Base-by-base conservation (phyloP, 2,888 invertebrate species). In the Orthosia cruda region DNA sequence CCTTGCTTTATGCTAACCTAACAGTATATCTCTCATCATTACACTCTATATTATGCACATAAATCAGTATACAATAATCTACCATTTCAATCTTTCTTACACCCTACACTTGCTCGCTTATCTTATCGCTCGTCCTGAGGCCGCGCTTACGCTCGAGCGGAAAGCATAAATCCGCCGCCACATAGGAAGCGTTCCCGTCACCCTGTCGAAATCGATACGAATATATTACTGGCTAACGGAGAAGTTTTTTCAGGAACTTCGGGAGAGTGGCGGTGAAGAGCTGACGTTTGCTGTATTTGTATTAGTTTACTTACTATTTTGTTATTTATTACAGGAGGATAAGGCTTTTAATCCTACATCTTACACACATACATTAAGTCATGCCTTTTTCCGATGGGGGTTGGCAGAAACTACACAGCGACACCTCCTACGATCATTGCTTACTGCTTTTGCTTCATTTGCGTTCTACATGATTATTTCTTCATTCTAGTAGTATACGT, bases 121-220 rank as follows among this genome's bases (percentile, higher is more conserved):
- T 20, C 12, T 20, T 15, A 61, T 59, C 73, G 75, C 82, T 23
- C 0, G 1, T 74, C 45, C 32, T 66, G 64, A 47, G 73, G 78
- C 87, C 72, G 18, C 74, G 68, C 75, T 15, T 59, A 64, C 61
- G 57, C 62, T 70, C 55, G 50, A 73, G 72, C 83, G 87, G 88
- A 86, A 85, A 70, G 23, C 80, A 87, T 87, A 87, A 87, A 87
- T 87, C 70, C 64, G 7, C 45, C 40, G 15, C 47, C 64, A 52
- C 63, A 78, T 84, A 85, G 86, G 80, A 80, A 78, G 86, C 71
- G 64, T 67, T 79, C 77, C 65, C 77, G 59, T 66, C 72, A 52
- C 58, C 47, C 71, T 74, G 67, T 84, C 86, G 71, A 86, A 74
- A 54, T 81, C 86, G 66, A 86, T 84, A 66, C 61, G 64, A 86